Percentiles rank a stretch among this genome's conserved stretches.
phyloP scores from a whole-genome alignment of 2,797 vertebrate species.

The Yasuhikotakia modesta region DNA sequence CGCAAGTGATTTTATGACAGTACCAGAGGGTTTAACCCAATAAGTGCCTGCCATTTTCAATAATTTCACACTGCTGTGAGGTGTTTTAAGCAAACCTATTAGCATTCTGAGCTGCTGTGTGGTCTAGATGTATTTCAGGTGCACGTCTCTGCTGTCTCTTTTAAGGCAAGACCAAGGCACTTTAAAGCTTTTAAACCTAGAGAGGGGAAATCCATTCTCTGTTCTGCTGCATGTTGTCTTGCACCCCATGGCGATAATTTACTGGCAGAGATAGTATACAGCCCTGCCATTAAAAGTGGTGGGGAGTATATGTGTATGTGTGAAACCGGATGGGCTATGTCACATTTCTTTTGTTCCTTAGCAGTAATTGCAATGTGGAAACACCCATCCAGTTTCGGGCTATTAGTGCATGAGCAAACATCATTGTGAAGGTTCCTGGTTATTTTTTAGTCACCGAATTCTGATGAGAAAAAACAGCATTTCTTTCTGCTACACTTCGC shows the following conservation, averaged over 20 bases:
- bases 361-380: conserved; percentile 21
- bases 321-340: neutral
- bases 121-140: conserved; percentile 41
- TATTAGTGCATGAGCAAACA: conserved; percentile 24
- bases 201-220: conserved; percentile 74
- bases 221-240: conserved; percentile 66
- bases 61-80: neutral
- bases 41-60: neutral
- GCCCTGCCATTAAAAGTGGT: conserved; percentile 59
- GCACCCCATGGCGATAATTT: conserved; percentile 68
- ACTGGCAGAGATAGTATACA: conserved; percentile 68
- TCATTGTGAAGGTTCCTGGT: conserved; percentile 26
- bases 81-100: conserved; percentile 27
- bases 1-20: neutral
- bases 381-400: conserved; percentile 22
- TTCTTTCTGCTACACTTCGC: neutral
- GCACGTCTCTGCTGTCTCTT: conserved; percentile 53
- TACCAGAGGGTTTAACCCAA: conserved; percentile 3
- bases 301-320: conserved; percentile 31
- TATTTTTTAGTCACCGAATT: conserved; percentile 4
- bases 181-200: conserved; percentile 64
- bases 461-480: conserved; percentile 21
- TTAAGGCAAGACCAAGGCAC: conserved; percentile 57
- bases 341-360: conserved; percentile 28
- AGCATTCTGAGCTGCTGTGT: conserved; percentile 46